Conservation (phyloP, 1,140 invertebrate species). For the Physella acuta region DNA sequence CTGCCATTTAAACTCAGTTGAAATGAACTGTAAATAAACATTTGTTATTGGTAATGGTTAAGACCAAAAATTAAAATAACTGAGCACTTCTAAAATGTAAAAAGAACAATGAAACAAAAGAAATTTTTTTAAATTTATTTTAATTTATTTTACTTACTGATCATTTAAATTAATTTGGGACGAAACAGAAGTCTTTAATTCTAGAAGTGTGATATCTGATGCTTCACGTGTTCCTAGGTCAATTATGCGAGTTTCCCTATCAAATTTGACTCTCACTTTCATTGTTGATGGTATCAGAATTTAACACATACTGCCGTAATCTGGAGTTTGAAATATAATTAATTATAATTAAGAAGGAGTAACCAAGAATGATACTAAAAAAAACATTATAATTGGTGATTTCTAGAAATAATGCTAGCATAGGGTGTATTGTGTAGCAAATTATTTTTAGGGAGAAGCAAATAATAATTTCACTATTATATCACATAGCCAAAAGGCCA, state of each 20-base stretch:
- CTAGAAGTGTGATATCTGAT: neutral
- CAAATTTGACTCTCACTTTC: constrained; percentile 2
- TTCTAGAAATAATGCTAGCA: neutral
- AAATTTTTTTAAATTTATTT: neutral
- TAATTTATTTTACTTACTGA: constrained; percentile 1
- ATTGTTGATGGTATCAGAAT: neutral
- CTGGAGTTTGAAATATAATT: no score
- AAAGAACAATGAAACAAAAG: neutral
- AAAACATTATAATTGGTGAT: neutral
- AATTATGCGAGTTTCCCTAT: neutral
- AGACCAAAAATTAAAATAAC: neutral
- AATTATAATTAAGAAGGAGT: no score
- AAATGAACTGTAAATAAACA: constrained; percentile 28
- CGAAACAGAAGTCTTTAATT: constrained; percentile 1
- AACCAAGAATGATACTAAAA: no score
- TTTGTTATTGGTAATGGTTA: neutral
- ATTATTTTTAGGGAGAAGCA: neutral
- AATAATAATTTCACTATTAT: no score
- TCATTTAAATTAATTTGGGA: neutral
- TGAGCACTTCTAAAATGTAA: neutral
- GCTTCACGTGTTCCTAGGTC: neutral
- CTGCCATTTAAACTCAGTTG: constrained; percentile 37
- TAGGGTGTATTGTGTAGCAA: neutral
- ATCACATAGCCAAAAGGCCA: no score
- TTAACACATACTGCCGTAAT: neutral